Conservation (phyloP, 2,888 invertebrate species). For the Erannis defoliaria region DNA sequence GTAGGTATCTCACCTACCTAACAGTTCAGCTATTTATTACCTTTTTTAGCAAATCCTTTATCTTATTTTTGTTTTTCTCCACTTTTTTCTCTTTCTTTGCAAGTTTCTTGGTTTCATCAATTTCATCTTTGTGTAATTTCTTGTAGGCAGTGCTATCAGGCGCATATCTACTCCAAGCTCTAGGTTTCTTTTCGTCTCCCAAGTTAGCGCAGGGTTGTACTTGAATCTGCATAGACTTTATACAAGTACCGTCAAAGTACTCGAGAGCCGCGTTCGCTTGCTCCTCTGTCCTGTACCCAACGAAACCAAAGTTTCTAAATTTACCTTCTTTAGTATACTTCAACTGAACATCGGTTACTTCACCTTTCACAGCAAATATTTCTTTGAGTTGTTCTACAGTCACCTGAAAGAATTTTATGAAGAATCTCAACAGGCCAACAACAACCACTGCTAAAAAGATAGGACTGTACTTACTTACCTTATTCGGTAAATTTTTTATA, state of each 20-base stretch:
- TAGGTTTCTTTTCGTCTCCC: slow-evolving; percentile 91
- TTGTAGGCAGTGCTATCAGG: slow-evolving; percentile 90
- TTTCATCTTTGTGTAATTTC: slow-evolving; percentile 77
- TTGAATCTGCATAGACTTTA: slow-evolving; percentile 93
- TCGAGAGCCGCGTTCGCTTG: slow-evolving; percentile 92
- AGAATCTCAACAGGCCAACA: slow-evolving; percentile 1
- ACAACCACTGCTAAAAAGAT: neutral
- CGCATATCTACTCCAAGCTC: slow-evolving; percentile 97
- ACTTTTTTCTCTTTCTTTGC: slow-evolving; percentile 66
- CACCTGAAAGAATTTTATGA: slow-evolving; percentile 83
- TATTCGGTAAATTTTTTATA: slow-evolving; percentile 95
- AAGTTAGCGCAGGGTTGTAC: slow-evolving; percentile 91
- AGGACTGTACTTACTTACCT: slow-evolving; percentile 84
- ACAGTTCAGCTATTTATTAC: slow-evolving; percentile 66
- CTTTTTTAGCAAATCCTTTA: slow-evolving; percentile 89
- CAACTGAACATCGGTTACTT: slow-evolving; percentile 96
- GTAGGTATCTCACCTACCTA: too few relatives aligned
- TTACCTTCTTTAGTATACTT: slow-evolving; percentile 97
- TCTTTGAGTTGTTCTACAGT: slow-evolving; percentile 91
- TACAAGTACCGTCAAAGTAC: slow-evolving; percentile 93
- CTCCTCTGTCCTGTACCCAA: slow-evolving; percentile 94
- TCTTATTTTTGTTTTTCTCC: slow-evolving; percentile 82
- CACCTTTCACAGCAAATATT: slow-evolving; percentile 92
- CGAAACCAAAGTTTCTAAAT: slow-evolving; percentile 97
- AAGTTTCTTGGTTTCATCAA: slow-evolving; percentile 56